phyloP scores from a whole-genome alignment of 2,888 invertebrate genomes.

The Hydrotaea diabolus region DNA sequence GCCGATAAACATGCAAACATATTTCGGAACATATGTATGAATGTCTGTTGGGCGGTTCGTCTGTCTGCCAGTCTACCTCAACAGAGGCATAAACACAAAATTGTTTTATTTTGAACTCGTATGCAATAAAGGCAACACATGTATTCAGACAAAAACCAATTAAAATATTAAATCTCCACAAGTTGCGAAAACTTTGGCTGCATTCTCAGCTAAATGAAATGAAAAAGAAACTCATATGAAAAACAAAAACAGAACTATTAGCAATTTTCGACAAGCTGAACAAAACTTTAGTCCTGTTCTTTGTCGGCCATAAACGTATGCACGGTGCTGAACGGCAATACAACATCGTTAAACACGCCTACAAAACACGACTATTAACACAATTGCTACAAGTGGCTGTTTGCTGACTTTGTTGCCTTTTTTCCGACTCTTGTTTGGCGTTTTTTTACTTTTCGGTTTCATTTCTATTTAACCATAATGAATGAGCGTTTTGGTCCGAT shows the following conservation, averaged over 20 bases:
- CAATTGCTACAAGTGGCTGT: conserved; percentile 41
- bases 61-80: too few relatives aligned
- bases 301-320: not conserved
- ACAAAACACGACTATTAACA: conserved; percentile 46
- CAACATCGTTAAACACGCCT: conserved; percentile 51
- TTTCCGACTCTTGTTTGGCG: not conserved
- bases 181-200: not conserved
- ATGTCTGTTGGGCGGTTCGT: not conserved
- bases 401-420: not conserved
- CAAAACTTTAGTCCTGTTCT: conserved; percentile 40
- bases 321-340: not conserved
- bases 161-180: conserved; percentile 53
- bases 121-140: not conserved
- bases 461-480: conserved; percentile 42
- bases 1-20: conserved; percentile 43
- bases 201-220: not conserved
- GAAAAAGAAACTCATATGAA: not conserved
- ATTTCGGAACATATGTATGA: conserved; percentile 21
- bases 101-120: not conserved
- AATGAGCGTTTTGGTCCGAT: conserved; percentile 47
- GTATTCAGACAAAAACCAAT: too few relatives aligned
- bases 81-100: too few relatives aligned
- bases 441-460: conserved; percentile 17
- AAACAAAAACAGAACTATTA: conserved; percentile 47
- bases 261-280: conserved; percentile 27